Evolutionary conservation across 2,113 vertebrate species (phyloP).

Genomic region (Tragelaphus scriptus): DNA sequence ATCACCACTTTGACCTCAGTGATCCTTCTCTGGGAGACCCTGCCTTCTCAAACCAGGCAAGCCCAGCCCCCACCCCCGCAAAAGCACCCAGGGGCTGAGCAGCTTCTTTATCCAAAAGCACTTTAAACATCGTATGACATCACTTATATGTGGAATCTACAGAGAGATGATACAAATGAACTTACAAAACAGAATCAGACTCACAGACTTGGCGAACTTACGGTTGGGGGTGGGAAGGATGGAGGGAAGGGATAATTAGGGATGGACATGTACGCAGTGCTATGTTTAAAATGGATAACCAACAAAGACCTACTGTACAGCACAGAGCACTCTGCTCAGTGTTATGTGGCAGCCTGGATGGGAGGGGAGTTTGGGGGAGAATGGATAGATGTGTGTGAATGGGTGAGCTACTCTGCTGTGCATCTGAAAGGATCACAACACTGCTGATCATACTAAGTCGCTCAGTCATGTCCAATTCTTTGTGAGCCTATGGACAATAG

Average conservation of each 20-base stretch:
- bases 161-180: not conserved
- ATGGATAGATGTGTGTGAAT: accelerated
- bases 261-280: not conserved
- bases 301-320: not conserved
- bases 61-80: accelerated
- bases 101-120: not conserved
- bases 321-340: not conserved
- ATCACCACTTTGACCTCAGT: not conserved
- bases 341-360: not conserved
- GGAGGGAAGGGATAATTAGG: not conserved
- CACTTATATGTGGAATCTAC: not conserved
- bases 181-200: not conserved
- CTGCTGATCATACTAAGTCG: not conserved
- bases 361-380: not conserved
- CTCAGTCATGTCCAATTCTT: not conserved
- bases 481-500: not conserved
- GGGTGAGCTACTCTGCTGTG: not conserved
- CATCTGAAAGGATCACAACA: not conserved
- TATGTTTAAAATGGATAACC: not conserved
- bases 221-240: not conserved
- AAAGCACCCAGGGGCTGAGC: not conserved
- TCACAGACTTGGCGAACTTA: not conserved
- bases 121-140: not conserved
- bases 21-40: not conserved
- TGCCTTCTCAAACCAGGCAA: not conserved